Evolutionary conservation across 2,797 vertebrate genomes (phyloP), one percentile per base, ranked within the genome.

Genomic region (Sylvia borin): DNA sequence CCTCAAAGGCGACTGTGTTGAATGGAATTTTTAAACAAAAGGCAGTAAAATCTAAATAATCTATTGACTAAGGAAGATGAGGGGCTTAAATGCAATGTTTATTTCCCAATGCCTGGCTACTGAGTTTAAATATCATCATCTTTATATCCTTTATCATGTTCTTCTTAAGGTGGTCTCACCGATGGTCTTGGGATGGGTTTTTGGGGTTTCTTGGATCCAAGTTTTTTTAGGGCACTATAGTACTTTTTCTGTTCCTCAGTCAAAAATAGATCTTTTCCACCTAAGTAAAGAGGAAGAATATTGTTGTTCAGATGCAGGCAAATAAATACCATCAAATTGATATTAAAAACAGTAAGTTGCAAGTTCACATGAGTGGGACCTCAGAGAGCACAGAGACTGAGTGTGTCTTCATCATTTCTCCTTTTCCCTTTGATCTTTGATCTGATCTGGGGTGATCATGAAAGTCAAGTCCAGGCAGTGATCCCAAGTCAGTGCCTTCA

Each of bases 231-330:
- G 47, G 98, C 98, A 77, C 96, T 98, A 43, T 98, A 98, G 68
- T 98, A 98, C 85, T 98, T 98, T 82, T 97, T 98, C 96, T 98
- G 98, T 75, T 98, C 98, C 53, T 98, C 97, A 14, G 98, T 98
- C 95, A 98, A 93, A 97, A 98, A 98, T 22, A 98, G 95, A 57
- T 98, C 97, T 93, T 98, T 97, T 60, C 97, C 98, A 91, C 98
- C 98, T 98, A 98, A 96, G 98, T 98, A 95, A 61, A 97, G 7
- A 38, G 34, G 47, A 91, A 96, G n/a, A 92, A 71, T 9, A 85
- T 9, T 65, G 51, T 19, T 77, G 50, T 88, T 95, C 84, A 77
- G 36, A 42, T 76, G 65, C 74, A 88, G 42, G 40, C 32, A 47
- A 85, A 90, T 19, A 40, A 79, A 76, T 13, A 53, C 7, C 24